Conservation (phyloP, 2,113 vertebrate genomes). For the Hiodon tergisus region DNA sequence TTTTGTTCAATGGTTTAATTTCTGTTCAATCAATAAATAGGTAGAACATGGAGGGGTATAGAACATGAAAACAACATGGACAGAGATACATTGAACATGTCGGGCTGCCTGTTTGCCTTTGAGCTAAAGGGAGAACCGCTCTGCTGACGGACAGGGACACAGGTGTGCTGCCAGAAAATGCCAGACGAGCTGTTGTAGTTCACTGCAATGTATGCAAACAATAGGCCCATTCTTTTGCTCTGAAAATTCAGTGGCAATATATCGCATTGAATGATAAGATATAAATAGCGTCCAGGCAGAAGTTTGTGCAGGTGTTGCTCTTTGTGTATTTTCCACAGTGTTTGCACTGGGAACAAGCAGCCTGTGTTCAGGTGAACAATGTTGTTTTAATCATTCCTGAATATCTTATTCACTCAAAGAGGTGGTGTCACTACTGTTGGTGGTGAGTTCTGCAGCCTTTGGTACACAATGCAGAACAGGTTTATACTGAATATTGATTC, state of each 20-base stretch:
- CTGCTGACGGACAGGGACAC: slow-evolving; percentile 33
- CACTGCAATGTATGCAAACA: slow-evolving; percentile 42
- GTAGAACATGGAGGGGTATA: too few relatives aligned
- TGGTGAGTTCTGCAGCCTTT: not conserved
- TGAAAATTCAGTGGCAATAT: slow-evolving; percentile 42
- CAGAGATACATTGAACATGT: slow-evolving; percentile 40
- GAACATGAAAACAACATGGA: slow-evolving; percentile 13
- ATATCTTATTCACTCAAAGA: not conserved
- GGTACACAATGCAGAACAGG: not conserved
- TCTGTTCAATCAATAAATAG: too few relatives aligned
- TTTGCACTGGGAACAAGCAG: slow-evolving; percentile 44
- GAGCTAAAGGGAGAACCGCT: not conserved
- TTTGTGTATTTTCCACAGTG: slow-evolving; percentile 42
- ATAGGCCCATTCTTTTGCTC: slow-evolving; percentile 41
- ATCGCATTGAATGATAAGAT: slow-evolving; percentile 61
- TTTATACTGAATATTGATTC: not conserved
- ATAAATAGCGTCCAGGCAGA: slow-evolving; percentile 50
- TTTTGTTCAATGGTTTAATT: too few relatives aligned
- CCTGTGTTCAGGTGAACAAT: slow-evolving; percentile 33
- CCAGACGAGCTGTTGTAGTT: slow-evolving; percentile 21
- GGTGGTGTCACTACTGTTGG: slow-evolving; percentile 7
- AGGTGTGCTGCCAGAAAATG: slow-evolving; percentile 42
- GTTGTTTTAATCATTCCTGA: slow-evolving; percentile 29
- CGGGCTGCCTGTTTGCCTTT: slow-evolving; percentile 13
- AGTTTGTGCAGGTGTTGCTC: slow-evolving; percentile 70